Evolutionary conservation across 1,140 invertebrate genomes (phyloP).

Genomic region (Drosophila suzukii): DNA sequence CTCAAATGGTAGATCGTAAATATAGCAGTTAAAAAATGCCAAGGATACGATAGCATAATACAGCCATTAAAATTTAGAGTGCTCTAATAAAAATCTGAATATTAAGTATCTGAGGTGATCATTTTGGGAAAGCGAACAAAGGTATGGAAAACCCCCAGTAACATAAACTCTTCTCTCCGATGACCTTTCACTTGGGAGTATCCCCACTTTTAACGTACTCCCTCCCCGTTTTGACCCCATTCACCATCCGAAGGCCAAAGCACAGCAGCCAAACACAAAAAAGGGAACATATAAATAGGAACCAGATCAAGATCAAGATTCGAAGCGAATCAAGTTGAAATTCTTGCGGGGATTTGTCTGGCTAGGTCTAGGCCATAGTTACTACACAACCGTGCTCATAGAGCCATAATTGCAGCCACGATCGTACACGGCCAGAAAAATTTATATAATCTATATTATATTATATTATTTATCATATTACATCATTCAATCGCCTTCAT

Average conservation of each 20-base stretch:
- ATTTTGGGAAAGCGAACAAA: not conserved
- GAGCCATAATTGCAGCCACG: slow-evolving; percentile 9
- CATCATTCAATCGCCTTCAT: too few relatives aligned
- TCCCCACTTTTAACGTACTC: not conserved
- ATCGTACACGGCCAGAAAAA: slow-evolving; percentile 10
- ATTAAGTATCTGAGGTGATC: not conserved
- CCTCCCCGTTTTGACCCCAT: slow-evolving; percentile 4
- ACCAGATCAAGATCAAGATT: slow-evolving; percentile 57
- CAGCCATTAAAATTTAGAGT: not conserved
- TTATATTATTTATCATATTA: not conserved
- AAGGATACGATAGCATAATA: not conserved
- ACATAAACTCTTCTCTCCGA: not conserved
- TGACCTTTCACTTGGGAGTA: slow-evolving; percentile 23
- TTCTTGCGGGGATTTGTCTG: slow-evolving; percentile 44
- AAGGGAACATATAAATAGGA: slow-evolving; percentile 24
- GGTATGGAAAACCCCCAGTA: not conserved
- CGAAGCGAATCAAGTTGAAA: slow-evolving; percentile 21
- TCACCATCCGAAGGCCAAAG: slow-evolving; percentile 17
- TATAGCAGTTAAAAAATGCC: not conserved
- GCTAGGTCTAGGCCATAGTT: slow-evolving; percentile 53
- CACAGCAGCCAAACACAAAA: slow-evolving; percentile 1
- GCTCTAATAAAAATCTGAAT: too few relatives aligned
- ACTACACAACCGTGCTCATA: slow-evolving; percentile 9
- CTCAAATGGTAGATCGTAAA: not conserved
- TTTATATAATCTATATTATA: not conserved